phyloP scores from a whole-genome alignment of 2,113 vertebrate genomes.

The Rhinopomastus cyanomelas region DNA sequence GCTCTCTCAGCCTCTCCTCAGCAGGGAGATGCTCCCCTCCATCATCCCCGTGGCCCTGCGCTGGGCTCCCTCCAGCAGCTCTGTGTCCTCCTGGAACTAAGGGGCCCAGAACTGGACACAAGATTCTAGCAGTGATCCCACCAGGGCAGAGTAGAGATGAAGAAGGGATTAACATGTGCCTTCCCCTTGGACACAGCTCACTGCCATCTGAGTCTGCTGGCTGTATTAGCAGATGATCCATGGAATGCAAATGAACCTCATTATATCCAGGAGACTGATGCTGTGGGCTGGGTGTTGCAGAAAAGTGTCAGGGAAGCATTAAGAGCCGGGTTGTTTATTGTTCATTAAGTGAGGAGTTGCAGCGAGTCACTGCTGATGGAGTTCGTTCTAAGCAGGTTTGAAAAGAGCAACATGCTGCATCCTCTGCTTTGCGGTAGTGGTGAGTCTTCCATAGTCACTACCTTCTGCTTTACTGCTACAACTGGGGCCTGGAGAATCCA shows the following conservation, averaged over 20 bases:
- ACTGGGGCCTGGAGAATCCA: no score
- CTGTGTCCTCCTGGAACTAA: no score
- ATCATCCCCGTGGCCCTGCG: no score
- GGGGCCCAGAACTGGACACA: no score
- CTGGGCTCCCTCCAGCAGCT: no score
- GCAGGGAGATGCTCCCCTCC: no score
- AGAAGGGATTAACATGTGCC: neutral
- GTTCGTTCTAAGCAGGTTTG: neutral
- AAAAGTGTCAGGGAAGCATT: neutral
- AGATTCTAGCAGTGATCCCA: no score
- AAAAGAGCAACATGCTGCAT: neutral
- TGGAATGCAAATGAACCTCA: conserved; percentile 34
- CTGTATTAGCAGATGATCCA: neutral
- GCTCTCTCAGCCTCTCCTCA: no score
- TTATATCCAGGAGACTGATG: conserved; percentile 22
- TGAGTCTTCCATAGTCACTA: neutral
- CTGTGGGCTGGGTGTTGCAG: neutral
- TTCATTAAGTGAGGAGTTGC: conserved; percentile 28
- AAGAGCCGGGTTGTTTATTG: conserved; percentile 2
- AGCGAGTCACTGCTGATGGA: neutral
- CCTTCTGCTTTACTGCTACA: neutral
- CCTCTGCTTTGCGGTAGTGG: neutral
- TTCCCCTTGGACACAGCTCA: neutral
- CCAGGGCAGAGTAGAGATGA: no score
- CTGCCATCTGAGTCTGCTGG: neutral